Evolutionary conservation across 2,888 invertebrate genomes (phyloP), one percentile per base, ranked within the genome.

Genomic region (Platycheirus albimanus): DNA sequence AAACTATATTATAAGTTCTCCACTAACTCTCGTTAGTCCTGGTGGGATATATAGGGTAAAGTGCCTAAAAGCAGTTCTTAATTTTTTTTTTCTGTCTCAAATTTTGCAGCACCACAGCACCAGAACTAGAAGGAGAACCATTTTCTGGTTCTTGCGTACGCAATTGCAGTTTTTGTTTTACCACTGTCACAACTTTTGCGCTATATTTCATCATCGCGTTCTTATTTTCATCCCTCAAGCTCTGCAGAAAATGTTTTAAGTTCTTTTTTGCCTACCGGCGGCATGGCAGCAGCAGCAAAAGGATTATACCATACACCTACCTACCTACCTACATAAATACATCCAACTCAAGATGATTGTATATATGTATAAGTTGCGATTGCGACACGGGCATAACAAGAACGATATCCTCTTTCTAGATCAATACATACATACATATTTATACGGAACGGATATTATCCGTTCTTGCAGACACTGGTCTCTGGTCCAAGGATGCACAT

Each of bases 161-260:
- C 41, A 61, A 61, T 67, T 49, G 52, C 51, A 24, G 51, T 75
- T 64, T 54, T 33, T 58, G 49, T 63, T 43, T 47, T 56, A 51
- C 20, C 47, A 8, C 58, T 78, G 77, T 64, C 72, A 78, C 56
- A 78, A 78, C 36, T 78, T 71, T 49, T 78, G 58, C 54, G 49
- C 58, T 66, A 71, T 71, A 71, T 78, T 78, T 78, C 61, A 71
- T 72, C 77, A 78, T 78, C 56, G 66, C 51, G 51, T 67, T 70
- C 52, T 52, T 77, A 30, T 70, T 63, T 45, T 49, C n/a, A 77
- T 63, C 33, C 61, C 70, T 70, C 54, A 77, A 77, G 70, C 54
- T 77, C 47, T 70, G 69, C 24, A 41, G 58, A 43, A 75, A 63
- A 41, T 19, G 3, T 45, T 38, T 69, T 63, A 77, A 70, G 63